Base-by-base conservation (phyloP, 2,113 vertebrate genomes). In the Phalacrocorax carbo region DNA sequence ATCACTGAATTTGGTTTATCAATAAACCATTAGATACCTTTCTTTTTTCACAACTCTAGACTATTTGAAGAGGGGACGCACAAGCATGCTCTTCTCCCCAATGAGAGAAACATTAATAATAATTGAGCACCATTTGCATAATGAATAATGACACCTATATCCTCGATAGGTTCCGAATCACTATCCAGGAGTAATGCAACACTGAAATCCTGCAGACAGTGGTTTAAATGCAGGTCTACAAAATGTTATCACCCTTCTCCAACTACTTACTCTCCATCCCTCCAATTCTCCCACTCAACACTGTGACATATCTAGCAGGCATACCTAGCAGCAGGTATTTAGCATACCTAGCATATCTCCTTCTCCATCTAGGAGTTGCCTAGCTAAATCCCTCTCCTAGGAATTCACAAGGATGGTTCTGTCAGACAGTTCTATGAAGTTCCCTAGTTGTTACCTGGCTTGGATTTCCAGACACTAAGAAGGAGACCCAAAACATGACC, bases 161-260 rank as follows among this genome's bases (percentile, higher is more conserved):
- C 27, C 11, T 64, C 36, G 8, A 20, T 34, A n/a, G 30, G 40
- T 21, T 86, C 15, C 2, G 5, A 75, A 68, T 54, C 25, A n/a
- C 8, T 68, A 48, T 68, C 15, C 1, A 0, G 9, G 15, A 71
- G 40, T 36, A 57, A 32, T 3, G 2, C 1, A 11, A 64, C 15
- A 32, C 13, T 70, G 25, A 58, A 71, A 27, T 23, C 26, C 17
- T 36, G 11, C 1, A 1, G 8, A 19, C 8, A 29, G 17, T 42
- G 14, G 11, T 60, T 69, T 62, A 61, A 55, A 18, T 49, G 12
- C 36, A 55, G 10, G 55, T 62, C 40, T 82, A 42, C 10, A 48
- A 69, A 30, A 55, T 19, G 20, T 20, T 78, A 42, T 32, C 42
- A 49, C 13, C 36, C 40, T 8, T 62, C 54, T 82, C 15, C 55